phyloP scores from a whole-genome alignment of 2,797 vertebrate species.

The Paratrypauchen microcephalus region DNA sequence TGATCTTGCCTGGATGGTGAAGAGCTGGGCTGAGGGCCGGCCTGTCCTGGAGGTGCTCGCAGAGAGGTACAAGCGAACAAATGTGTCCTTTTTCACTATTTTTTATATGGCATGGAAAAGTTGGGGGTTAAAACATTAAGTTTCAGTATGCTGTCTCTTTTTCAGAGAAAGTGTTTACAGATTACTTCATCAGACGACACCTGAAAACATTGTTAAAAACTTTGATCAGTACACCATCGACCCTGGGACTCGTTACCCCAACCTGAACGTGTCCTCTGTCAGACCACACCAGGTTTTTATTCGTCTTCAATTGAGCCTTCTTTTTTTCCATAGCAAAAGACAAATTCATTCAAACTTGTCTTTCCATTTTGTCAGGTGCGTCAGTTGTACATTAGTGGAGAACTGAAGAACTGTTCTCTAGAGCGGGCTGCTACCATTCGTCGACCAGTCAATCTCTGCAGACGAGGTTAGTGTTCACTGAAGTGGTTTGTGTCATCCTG shows the following conservation, averaged over 20 bases:
- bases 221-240: conserved; percentile 97
- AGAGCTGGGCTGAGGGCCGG: conserved; percentile 88
- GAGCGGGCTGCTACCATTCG: conserved; percentile 85
- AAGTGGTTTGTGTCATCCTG: background rate
- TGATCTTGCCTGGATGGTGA: conserved; percentile 96
- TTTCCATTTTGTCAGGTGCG: conserved; percentile 80
- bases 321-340: background rate
- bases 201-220: conserved; percentile 96
- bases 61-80: conserved; percentile 81
- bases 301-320: too few species aligned
- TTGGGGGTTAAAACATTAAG: too few species aligned
- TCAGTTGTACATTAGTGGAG: conserved; percentile 86
- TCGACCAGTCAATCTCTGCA: conserved; percentile 85
- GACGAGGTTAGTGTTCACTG: conserved; percentile 74
- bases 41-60: conserved; percentile 87
- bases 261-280: conserved; percentile 90
- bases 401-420: conserved; percentile 82
- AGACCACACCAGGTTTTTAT: conserved; percentile 85
- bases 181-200: conserved; percentile 93
- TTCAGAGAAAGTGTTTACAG: conserved; percentile 93
- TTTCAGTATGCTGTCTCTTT: background rate
- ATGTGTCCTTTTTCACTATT: background rate
- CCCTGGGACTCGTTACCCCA: conserved; percentile 92
- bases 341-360: background rate
- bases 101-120: background rate